phyloP scores from a whole-genome alignment of 64 coral and sea anemone genomes.

The Stichodactyla mertensii region DNA sequence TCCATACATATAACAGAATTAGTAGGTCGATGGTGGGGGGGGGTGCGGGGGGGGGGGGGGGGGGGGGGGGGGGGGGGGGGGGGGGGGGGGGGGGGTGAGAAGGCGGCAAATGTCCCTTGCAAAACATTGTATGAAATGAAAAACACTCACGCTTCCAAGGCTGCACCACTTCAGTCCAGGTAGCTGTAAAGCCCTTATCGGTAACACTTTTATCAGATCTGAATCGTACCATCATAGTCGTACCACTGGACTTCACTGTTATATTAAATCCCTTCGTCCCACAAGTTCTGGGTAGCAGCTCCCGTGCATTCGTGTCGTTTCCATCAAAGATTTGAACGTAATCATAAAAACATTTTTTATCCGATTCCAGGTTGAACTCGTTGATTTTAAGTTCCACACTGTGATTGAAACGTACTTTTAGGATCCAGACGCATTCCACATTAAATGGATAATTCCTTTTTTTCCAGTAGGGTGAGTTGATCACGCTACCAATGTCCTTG shows the following conservation, averaged over 20 bases:
- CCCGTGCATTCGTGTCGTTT: neutral
- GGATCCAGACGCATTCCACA: conserved; percentile 35
- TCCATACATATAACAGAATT: too few species aligned
- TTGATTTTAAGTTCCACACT: conserved; percentile 47
- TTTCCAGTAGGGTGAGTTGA: conserved; percentile 41
- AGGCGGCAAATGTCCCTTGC: too few species aligned
- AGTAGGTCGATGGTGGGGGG: too few species aligned
- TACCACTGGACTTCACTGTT: conserved; percentile 43
- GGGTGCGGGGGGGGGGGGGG: too few species aligned
- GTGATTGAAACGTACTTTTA: conserved; percentile 41
- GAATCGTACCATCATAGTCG: conserved; percentile 46
- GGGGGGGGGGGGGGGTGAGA: too few species aligned
- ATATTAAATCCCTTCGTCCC: neutral
- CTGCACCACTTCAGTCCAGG: conserved; percentile 17
- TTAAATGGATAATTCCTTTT: conserved; percentile 28
- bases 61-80: too few species aligned
- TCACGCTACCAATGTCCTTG: neutral
- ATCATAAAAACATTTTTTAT: conserved; percentile 93
- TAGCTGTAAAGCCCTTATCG: conserved; percentile 50
- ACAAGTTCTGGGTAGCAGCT: conserved; percentile 9
- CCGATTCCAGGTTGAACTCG: conserved; percentile 57
- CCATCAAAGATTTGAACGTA: conserved; percentile 69
- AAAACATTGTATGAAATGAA: conserved; percentile 9
- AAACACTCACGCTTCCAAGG: conserved; percentile 25
- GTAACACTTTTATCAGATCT: conserved; percentile 50